Evolutionary conservation across 2,888 invertebrate genomes (phyloP).

Genomic region (Drosophila subquinaria): DNA sequence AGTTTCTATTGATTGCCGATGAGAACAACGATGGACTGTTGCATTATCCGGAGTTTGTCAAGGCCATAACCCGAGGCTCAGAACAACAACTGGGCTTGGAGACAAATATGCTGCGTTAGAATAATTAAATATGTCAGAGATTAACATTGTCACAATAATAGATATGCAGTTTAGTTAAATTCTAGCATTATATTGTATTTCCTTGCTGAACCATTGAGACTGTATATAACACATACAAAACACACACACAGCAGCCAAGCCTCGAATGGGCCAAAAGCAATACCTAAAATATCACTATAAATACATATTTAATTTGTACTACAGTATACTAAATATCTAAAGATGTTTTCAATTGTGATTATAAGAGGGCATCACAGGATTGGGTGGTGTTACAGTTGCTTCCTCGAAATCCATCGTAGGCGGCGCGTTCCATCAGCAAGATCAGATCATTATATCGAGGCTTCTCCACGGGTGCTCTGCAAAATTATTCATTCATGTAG

Average conservation of each 20-base stretch:
- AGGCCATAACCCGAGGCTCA: constrained; percentile 77
- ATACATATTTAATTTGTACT: constrained; percentile 70
- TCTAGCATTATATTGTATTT: constrained; percentile 42
- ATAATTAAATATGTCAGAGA: background rate
- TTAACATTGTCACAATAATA: constrained; percentile 51
- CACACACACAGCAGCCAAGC: constrained; percentile 7
- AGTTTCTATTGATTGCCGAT: constrained; percentile 93
- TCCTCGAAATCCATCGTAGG: constrained; percentile 88
- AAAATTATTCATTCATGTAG: constrained; percentile 13
- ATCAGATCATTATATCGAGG: constrained; percentile 89
- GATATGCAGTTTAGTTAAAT: constrained; percentile 52
- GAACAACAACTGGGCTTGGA: constrained; percentile 58
- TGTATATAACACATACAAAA: constrained; percentile 53
- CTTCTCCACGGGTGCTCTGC: constrained; percentile 82
- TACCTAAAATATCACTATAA: constrained; percentile 34
- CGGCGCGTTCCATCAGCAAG: constrained; percentile 89
- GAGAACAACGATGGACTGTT: constrained; percentile 93
- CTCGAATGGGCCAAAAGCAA: constrained; percentile 32
- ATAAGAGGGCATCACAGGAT: constrained; percentile 85
- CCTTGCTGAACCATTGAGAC: constrained; percentile 68
- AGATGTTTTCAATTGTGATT: constrained; percentile 6
- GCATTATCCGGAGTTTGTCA: constrained; percentile 92
- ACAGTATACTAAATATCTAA: constrained; percentile 32
- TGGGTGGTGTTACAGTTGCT: constrained; percentile 87
- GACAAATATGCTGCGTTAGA: constrained; percentile 58